phyloP scores from a whole-genome alignment of 1,140 invertebrate species.

The Papilio machaon region DNA sequence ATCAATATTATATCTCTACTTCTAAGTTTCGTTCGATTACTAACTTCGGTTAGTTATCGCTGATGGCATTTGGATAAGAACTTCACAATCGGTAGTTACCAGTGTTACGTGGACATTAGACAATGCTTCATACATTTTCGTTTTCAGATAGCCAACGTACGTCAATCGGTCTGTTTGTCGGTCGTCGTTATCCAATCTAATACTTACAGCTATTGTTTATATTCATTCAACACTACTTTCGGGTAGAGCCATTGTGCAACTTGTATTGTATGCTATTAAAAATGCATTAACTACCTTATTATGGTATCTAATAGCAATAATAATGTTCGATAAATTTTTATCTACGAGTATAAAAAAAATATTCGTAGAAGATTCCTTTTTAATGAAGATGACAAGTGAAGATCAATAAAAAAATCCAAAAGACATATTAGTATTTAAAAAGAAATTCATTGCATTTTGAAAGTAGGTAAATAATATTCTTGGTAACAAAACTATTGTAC shows the following conservation, averaged over 20 bases:
- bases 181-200: slow-evolving; percentile 22
- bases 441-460: too few species aligned
- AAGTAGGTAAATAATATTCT: background rate
- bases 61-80: background rate
- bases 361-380: too few species aligned
- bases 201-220: slow-evolving; percentile 22
- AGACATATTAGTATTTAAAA: too few species aligned
- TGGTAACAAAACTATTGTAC: background rate
- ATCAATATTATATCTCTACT: background rate
- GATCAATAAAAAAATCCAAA: too few species aligned
- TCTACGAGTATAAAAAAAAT: background rate
- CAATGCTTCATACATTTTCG: slow-evolving; percentile 9
- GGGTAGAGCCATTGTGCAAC: slow-evolving; percentile 13
- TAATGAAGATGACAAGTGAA: too few species aligned
- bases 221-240: slow-evolving; percentile 32
- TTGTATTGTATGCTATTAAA: slow-evolving; percentile 10
- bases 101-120: background rate
- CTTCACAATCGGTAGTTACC: slow-evolving; percentile 1
- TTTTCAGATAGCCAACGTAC: slow-evolving; percentile 18
- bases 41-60: background rate
- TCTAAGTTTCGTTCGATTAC: background rate
- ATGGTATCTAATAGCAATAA: background rate
- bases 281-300: background rate
- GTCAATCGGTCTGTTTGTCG: slow-evolving; percentile 28
- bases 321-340: background rate